These are phyloP conservation scores for Xiphydria camelus DNA, from an alignment of 2,888 invertebrate species.

Conservation along the genomic window DNA sequence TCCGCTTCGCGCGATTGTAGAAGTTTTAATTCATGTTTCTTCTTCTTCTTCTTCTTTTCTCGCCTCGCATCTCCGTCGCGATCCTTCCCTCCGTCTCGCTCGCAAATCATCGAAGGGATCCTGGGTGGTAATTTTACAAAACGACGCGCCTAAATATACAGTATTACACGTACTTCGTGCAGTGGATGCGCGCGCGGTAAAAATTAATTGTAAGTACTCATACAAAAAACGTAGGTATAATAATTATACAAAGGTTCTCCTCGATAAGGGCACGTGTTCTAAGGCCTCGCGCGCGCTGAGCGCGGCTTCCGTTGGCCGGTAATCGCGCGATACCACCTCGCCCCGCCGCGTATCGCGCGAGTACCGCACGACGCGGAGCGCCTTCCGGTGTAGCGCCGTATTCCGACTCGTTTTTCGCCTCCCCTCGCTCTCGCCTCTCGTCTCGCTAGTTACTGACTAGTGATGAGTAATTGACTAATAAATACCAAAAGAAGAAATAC, in stretches of 20 bases:
- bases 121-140: too few relatives aligned
- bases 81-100: too few relatives aligned
- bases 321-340: too few relatives aligned
- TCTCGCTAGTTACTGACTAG: conserved; percentile 31
- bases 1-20: too few relatives aligned
- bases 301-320: too few relatives aligned
- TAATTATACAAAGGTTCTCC: neutral
- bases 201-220: conserved; percentile 34
- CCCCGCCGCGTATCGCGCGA: too few relatives aligned
- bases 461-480: conserved; percentile 38
- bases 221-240: conserved; percentile 24
- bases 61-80: too few relatives aligned
- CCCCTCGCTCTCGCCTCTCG: conserved; percentile 2
- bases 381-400: too few relatives aligned
- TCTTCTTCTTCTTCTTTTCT: conserved; percentile 20
- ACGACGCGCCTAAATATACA: conserved; percentile 2
- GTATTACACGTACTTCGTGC: too few relatives aligned
- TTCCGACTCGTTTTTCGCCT: neutral
- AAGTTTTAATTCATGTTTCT: conserved; percentile 31
- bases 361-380: too few relatives aligned
- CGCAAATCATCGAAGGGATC: conserved; percentile 18
- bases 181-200: conserved; percentile 21
- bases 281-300: neutral
- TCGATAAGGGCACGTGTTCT: neutral
- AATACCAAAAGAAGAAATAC: conserved; percentile 29